A percentile compares a stretch with the other conserved stretches of the same genome.
Evolutionary conservation across 2,113 vertebrate genomes (phyloP).

Genomic region (Noturus placidus): DNA sequence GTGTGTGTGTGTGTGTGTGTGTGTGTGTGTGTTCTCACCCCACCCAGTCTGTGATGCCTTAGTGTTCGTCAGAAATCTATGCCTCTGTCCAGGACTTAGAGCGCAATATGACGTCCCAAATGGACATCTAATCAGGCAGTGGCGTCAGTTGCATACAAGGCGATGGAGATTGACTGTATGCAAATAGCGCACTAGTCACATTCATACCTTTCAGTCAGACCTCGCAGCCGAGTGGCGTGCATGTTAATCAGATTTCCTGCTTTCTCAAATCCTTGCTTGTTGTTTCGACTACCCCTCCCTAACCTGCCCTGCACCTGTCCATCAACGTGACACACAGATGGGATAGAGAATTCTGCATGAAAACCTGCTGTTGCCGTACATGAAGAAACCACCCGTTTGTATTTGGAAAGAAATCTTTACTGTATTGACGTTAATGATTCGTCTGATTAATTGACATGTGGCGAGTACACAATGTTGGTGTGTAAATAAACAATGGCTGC

Average conservation of each 20-base stretch:
- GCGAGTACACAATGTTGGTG: not conserved
- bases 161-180: conserved; percentile 30
- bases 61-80: not conserved
- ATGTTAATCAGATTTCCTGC: conserved; percentile 57
- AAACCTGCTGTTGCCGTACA: conserved; percentile 34
- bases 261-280: conserved; percentile 5
- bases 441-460: conserved; percentile 15
- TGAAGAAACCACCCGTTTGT: conserved; percentile 3
- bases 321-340: conserved; percentile 52
- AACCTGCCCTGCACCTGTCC: conserved; percentile 49
- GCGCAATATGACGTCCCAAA: not conserved
- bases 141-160: not conserved
- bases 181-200: conserved; percentile 35
- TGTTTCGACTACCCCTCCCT: conserved; percentile 13
- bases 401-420: conserved; percentile 16
- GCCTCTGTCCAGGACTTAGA: not conserved
- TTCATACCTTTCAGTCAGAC: conserved; percentile 32
- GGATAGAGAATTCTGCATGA: conserved; percentile 12
- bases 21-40: conserved; percentile 14
- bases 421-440: conserved; percentile 6
- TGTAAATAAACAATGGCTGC: conserved; percentile 25
- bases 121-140: conserved; percentile 6
- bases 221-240: conserved; percentile 37
- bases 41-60: conserved; percentile 38
- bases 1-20: not conserved